phyloP scores from a whole-genome alignment of 1,140 invertebrate genomes.

The Papilio helenus region DNA sequence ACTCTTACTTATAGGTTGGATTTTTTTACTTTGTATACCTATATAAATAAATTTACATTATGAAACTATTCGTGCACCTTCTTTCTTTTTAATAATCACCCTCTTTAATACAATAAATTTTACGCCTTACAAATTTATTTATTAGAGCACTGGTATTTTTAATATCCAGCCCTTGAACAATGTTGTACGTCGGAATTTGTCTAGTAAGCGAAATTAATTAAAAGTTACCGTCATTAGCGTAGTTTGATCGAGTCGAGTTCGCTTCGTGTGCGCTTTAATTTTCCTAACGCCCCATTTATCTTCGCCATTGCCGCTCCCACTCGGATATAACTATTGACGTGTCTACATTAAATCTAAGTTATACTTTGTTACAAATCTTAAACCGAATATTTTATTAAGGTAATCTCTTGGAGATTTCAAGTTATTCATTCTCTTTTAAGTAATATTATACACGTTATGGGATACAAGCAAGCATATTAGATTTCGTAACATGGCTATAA shows the following conservation, averaged over 20 bases:
- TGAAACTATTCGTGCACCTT: background rate
- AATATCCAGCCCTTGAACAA: conserved; percentile 6
- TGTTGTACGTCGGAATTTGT: conserved; percentile 28
- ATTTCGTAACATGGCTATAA: too few relatives aligned
- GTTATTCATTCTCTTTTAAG: background rate
- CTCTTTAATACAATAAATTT: background rate
- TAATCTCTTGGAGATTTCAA: background rate
- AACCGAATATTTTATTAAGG: background rate
- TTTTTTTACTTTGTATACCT: background rate
- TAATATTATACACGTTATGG: too few relatives aligned
- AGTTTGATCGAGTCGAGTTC: conserved; percentile 43
- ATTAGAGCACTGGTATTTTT: conserved; percentile 26
- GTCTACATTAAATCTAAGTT: background rate
- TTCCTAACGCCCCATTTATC: conserved; percentile 31
- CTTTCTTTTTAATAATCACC: background rate
- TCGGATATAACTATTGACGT: background rate
- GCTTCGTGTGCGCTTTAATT: conserved; percentile 40
- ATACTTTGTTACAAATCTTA: background rate
- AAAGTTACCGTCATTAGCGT: conserved; percentile 52
- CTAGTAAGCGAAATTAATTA: conserved; percentile 50
- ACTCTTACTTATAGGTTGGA: background rate
- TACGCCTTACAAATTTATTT: conserved; percentile 5
- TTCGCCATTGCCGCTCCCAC: background rate
- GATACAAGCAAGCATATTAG: too few relatives aligned
- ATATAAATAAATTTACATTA: background rate